phyloP scores from a whole-genome alignment of 2,797 vertebrate species.

The Gephyroberyx darwinii region DNA sequence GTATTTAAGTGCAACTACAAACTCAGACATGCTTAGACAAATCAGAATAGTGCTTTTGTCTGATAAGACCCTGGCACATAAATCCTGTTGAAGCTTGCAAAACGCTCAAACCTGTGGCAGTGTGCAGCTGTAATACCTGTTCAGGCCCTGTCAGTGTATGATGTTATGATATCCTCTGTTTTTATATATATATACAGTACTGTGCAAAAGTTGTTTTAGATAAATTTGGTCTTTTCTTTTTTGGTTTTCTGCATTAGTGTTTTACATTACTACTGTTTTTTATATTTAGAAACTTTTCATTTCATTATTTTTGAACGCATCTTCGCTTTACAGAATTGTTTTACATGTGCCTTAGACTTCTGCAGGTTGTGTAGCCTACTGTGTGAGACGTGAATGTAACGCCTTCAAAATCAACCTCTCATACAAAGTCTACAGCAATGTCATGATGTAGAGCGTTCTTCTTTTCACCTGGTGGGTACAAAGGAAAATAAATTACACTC shows the following conservation, averaged over 20 bases:
- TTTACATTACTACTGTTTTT: too few species aligned
- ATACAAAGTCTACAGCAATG: neutral
- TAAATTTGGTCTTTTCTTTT: too few species aligned
- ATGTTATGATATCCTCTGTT: neutral
- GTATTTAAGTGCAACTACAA: too few species aligned
- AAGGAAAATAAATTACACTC: neutral
- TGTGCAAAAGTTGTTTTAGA: too few species aligned
- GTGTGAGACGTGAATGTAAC: neutral
- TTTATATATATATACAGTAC: too few species aligned
- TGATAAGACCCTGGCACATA: neutral
- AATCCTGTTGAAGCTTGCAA: neutral
- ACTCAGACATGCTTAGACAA: neutral
- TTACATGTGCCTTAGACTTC: too few species aligned
- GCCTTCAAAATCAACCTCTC: neutral
- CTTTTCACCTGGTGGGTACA: constrained; percentile 40
- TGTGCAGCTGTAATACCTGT: neutral
- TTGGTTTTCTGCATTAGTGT: too few species aligned
- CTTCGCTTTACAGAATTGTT: too few species aligned
- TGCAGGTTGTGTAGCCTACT: too few species aligned
- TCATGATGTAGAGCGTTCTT: neutral
- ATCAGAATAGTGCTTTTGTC: neutral
- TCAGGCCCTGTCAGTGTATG: neutral
- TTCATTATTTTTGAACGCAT: too few species aligned
- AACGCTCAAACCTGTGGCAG: neutral
- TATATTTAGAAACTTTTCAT: too few species aligned